Evolutionary conservation across 1,140 invertebrate species (phyloP).

Genomic region (Druon quercuslanigerum): DNA sequence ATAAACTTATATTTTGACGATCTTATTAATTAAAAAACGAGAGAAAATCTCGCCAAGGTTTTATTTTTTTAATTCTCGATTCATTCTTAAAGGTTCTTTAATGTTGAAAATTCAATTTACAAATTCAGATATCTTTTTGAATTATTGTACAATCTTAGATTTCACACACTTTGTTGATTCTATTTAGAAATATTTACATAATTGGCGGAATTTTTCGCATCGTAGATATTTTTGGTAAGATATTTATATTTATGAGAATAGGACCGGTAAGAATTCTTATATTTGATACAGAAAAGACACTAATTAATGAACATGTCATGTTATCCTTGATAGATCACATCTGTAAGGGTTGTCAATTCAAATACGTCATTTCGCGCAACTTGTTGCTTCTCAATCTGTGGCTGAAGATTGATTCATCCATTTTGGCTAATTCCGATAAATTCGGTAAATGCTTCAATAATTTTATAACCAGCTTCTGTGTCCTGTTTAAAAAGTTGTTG

Average conservation of each 20-base stretch:
- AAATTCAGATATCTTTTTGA: too few species aligned
- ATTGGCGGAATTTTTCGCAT: too few species aligned
- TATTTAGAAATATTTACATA: too few species aligned
- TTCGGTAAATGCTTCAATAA: not conserved
- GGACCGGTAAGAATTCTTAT: not conserved
- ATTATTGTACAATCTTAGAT: too few species aligned
- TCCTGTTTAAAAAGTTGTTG: too few species aligned
- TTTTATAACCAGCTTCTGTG: not conserved
- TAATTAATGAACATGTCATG: not conserved
- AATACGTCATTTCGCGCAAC: not conserved
- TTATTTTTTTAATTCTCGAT: too few species aligned
- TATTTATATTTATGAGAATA: not conserved
- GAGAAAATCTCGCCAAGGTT: too few species aligned
- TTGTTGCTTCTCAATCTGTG: not conserved
- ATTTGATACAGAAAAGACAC: not conserved
- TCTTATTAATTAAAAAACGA: too few species aligned
- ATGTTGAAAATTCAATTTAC: too few species aligned
- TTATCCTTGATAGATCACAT: not conserved
- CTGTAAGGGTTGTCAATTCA: conserved; percentile 8
- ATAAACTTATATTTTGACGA: too few species aligned
- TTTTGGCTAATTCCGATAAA: not conserved
- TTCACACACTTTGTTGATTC: too few species aligned
- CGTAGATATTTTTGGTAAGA: not conserved
- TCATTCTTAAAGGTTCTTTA: too few species aligned
- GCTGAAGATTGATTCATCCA: not conserved